Evolutionary conservation across 2,888 invertebrate species (phyloP).

Genomic region (Himalopsyche tibetana): DNA sequence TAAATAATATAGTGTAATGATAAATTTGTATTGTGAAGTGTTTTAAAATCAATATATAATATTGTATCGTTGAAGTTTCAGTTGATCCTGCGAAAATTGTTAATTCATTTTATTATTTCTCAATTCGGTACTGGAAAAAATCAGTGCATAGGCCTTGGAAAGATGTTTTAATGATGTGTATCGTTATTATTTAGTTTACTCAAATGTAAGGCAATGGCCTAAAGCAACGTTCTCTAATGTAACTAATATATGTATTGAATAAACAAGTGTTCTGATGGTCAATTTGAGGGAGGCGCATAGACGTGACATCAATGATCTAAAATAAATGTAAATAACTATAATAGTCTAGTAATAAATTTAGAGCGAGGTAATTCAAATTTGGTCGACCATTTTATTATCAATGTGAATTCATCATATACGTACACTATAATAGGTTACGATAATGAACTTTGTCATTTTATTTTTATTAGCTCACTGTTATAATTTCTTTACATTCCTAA

Average conservation of each 20-base stretch:
- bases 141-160: slow-evolving; percentile 4
- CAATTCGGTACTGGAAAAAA: neutral
- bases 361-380: neutral
- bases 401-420: too few species aligned
- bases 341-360: neutral
- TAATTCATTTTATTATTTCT: too few species aligned
- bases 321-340: neutral
- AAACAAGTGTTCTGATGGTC: slow-evolving; percentile 32
- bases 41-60: too few species aligned
- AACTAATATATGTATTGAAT: slow-evolving; percentile 2
- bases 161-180: slow-evolving; percentile 38
- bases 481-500: too few species aligned
- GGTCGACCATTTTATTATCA: too few species aligned
- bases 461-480: too few species aligned
- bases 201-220: slow-evolving; percentile 27
- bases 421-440: too few species aligned
- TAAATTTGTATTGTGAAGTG: too few species aligned
- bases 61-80: too few species aligned
- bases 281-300: slow-evolving; percentile 11
- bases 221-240: neutral
- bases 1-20: too few species aligned
- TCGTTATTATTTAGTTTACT: slow-evolving; percentile 20
- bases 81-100: too few species aligned
- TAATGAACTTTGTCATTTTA: too few species aligned
- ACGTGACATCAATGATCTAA: slow-evolving; percentile 3